Evolutionary conservation across 2,888 invertebrate genomes (phyloP), one percentile per base, ranked within the genome.

Genomic region (Petrophora chlorosata): DNA sequence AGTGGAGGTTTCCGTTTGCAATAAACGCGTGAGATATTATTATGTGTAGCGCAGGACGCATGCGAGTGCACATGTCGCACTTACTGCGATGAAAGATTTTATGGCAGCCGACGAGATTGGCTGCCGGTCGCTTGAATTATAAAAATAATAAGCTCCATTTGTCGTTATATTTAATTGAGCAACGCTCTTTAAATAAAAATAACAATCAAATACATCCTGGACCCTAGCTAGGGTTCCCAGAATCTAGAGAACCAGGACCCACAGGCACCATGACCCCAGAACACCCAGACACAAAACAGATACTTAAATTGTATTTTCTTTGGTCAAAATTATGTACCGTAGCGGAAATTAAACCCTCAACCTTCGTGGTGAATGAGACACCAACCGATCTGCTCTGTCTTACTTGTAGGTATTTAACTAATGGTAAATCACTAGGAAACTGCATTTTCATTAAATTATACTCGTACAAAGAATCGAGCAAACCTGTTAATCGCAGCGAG

Each of bases 1-100:
- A 66, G 59, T 59, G 57, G 67, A 76, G 76, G 78, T 79, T 84
- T 86, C 85, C 85, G 85, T 79, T 85, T 63, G 84, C 81, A 86
- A 85, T 85, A 85, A 85, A 80, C 76, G 70, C 55, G 61, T 70
- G 77, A 79, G 71, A 79, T 67, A 73, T 29, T 14, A n/a, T n/a
- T n/a, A 10, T 56, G 52, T 45, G 56, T 47, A 43, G 67, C 22
- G 40, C 49, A 43, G 51, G 43, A 51, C 48, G 49, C 48, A 38
- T 50, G 65, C 58, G 58, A 58, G 44, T 64, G 68, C 74, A 74
- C 69, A 76, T 74, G 76, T 70, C 63, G 56, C 60, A 53, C 43
- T 59, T 54, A 46, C 52, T 50, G 25, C 64, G 82, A 72, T 63
- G 83, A 82, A 67, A 74, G 78, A 83, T 82, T 83, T 86, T 82